phyloP scores from a whole-genome alignment of 2,797 vertebrate species.

The Ataeniobius toweri region DNA sequence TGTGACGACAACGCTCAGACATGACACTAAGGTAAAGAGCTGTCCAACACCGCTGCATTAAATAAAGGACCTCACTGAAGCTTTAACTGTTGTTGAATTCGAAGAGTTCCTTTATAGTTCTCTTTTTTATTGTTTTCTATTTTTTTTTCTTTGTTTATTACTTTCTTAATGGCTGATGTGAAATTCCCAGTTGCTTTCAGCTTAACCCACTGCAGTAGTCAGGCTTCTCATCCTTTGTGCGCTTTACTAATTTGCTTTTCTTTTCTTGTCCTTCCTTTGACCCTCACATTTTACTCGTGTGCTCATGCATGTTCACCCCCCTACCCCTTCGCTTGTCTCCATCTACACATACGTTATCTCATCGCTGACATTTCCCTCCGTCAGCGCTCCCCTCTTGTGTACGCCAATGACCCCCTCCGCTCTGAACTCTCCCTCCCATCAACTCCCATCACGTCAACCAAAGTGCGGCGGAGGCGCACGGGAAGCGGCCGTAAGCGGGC shows the following conservation, averaged over 20 bases:
- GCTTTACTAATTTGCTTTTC: slow-evolving; percentile 90
- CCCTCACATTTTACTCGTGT: slow-evolving; percentile 83
- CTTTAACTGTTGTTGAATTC: slow-evolving; percentile 13
- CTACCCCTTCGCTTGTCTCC: slow-evolving; percentile 64
- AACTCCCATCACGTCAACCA: slow-evolving; percentile 82
- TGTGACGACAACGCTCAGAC: slow-evolving; percentile 75
- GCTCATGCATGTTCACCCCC: slow-evolving; percentile 57
- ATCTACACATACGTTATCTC: slow-evolving; percentile 65
- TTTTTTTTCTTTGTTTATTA: slow-evolving; percentile 26
- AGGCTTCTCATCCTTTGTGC: slow-evolving; percentile 69
- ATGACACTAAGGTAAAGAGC: slow-evolving; percentile 89
- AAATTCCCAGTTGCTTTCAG: slow-evolving; percentile 67
- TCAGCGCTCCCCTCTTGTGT: slow-evolving; percentile 79
- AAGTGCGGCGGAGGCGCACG: slow-evolving; percentile 89
- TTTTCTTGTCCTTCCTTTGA: slow-evolving; percentile 85
- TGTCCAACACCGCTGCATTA: neutral
- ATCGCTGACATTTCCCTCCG: slow-evolving; percentile 52
- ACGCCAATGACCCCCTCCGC: slow-evolving; percentile 81
- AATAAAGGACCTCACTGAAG: neutral
- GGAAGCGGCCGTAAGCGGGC: slow-evolving; percentile 78
- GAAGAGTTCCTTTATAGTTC: slow-evolving; percentile 12
- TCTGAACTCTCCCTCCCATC: slow-evolving; percentile 82
- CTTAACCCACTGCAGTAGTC: slow-evolving; percentile 65
- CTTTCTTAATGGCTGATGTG: slow-evolving; percentile 51
- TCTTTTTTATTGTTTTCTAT: slow-evolving; percentile 38